A percentile compares a stretch with the other conserved stretches of the same genome.
Evolutionary conservation across 2,888 invertebrate genomes (phyloP).

Genomic region (Cheilosia urbana): DNA sequence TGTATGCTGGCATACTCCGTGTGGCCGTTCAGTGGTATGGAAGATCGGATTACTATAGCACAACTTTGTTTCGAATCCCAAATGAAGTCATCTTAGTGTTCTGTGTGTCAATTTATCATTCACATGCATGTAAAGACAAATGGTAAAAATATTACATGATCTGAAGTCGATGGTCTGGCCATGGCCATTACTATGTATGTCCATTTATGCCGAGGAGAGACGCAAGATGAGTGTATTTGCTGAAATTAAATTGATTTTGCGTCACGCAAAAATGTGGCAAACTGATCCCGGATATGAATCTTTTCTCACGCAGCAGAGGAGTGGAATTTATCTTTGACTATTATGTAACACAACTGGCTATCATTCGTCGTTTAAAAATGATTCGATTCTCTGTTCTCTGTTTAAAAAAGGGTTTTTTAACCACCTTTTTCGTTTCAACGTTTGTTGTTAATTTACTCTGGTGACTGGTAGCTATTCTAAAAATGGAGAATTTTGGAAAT

Average conservation of each 20-base stretch:
- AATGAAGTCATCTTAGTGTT: constrained; percentile 67
- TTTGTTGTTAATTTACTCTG: too few species aligned
- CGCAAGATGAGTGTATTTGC: constrained; percentile 19
- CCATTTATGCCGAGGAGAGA: not conserved
- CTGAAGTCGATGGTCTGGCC: not conserved
- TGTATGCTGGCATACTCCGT: not conserved
- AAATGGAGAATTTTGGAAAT: too few species aligned
- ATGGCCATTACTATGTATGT: not conserved
- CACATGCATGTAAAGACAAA: constrained; percentile 45
- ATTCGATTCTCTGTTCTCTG: too few species aligned
- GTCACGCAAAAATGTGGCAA: constrained; percentile 7
- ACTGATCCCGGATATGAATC: not conserved
- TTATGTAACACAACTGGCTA: too few species aligned
- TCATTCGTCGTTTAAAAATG: too few species aligned
- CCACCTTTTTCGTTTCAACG: too few species aligned
- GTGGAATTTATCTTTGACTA: not conserved
- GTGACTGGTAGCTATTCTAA: too few species aligned
- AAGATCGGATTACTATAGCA: constrained; percentile 42
- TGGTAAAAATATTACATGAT: constrained; percentile 25
- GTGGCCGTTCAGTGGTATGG: constrained; percentile 12
- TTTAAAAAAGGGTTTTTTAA: too few species aligned
- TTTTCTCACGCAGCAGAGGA: not conserved
- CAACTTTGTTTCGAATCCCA: constrained; percentile 59
- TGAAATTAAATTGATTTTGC: constrained; percentile 4
- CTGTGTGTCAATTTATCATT: constrained; percentile 65